phyloP scores from a whole-genome alignment of 2,888 invertebrate genomes.

The Antheraea assamensis region DNA sequence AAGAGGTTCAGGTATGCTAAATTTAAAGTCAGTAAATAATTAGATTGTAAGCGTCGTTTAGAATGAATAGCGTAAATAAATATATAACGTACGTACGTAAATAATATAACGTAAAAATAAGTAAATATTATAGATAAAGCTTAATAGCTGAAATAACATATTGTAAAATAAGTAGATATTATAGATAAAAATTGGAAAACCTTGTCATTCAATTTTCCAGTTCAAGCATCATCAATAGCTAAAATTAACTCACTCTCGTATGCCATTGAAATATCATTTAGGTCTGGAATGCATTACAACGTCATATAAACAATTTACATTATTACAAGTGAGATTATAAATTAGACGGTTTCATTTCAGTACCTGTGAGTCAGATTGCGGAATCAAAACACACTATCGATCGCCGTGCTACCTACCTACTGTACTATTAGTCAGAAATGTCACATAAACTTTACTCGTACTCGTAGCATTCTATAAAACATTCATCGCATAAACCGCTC shows the following conservation, averaged over 20 bases:
- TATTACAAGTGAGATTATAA: conserved; percentile 6
- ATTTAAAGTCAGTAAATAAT: not conserved
- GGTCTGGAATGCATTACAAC: not conserved
- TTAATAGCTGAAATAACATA: not conserved
- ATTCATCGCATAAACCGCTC: conserved; percentile 28
- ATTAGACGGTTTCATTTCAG: conserved; percentile 17
- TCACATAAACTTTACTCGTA: conserved; percentile 29
- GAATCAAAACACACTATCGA: conserved; percentile 29
- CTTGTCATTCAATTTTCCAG: not conserved
- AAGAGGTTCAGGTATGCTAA: not conserved
- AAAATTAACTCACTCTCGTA: not conserved
- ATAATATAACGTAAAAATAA: not conserved
- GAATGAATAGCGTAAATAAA: not conserved
- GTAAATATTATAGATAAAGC: not conserved
- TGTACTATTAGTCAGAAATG: conserved; percentile 35
- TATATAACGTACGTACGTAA: too few relatives aligned
- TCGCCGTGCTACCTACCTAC: conserved; percentile 24
- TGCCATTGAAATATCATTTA: conserved; percentile 10
- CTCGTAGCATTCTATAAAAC: conserved; percentile 36
- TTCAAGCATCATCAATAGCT: not conserved
- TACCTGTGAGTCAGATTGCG: conserved; percentile 29
- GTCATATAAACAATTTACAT: conserved; percentile 9
- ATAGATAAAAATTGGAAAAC: not conserved
- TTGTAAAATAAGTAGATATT: not conserved
- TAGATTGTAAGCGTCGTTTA: not conserved